Evolutionary conservation across 2,797 vertebrate species (phyloP).

Genomic region (Picus viridis): DNA sequence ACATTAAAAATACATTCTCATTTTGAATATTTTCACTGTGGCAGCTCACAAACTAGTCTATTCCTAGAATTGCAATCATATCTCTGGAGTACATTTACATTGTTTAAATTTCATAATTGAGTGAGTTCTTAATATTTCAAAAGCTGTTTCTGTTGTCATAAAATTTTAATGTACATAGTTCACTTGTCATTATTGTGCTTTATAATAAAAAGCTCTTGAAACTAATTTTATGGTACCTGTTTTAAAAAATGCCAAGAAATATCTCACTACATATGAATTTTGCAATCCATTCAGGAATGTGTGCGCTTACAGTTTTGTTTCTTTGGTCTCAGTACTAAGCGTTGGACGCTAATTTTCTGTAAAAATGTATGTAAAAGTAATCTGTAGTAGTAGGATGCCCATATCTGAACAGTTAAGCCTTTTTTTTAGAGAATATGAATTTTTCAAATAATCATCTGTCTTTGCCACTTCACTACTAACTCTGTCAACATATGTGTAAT

Average conservation of each 20-base stretch:
- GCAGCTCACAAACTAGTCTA: neutral
- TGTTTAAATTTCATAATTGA: constrained; percentile 33
- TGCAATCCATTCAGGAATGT: fast-evolving
- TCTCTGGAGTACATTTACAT: neutral
- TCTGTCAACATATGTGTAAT: neutral
- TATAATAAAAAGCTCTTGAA: neutral
- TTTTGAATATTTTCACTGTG: neutral
- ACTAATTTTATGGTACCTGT: neutral
- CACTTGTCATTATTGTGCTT: neutral
- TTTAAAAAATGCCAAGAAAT: constrained; percentile 1
- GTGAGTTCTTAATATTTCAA: constrained; percentile 39
- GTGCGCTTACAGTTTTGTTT: neutral
- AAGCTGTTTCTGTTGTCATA: constrained; percentile 10
- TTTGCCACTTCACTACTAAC: constrained; percentile 7
- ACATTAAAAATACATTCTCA: constrained; percentile 4
- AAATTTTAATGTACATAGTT: neutral
- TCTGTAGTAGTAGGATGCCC: neutral
- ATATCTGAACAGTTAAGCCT: neutral
- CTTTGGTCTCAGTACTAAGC: neutral
- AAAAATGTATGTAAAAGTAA: neutral
- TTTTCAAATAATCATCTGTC: constrained; percentile 31
- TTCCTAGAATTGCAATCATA: neutral
- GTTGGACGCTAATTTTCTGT: neutral
- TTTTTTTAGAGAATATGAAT: constrained; percentile 1
- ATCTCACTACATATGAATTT: neutral